These are phyloP conservation scores for Paedocypris micromegethes DNA, from an alignment of 2,797 vertebrate species.

Conservation along the genomic window DNA sequence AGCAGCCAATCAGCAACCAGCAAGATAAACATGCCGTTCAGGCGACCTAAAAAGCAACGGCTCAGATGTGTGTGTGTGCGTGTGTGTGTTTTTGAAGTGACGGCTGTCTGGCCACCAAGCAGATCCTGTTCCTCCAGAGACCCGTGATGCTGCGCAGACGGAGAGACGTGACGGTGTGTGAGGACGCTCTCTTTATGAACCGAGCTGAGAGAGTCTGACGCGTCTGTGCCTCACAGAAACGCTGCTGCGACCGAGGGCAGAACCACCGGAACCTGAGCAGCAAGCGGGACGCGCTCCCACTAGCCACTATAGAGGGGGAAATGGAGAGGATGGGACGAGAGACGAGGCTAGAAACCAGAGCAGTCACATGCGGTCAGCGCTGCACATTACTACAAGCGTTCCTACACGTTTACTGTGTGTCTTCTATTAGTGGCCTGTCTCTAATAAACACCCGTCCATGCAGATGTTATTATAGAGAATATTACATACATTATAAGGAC, in stretches of 20 bases:
- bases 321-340: slow-evolving; percentile 40
- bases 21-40: not conserved
- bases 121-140: slow-evolving; percentile 97
- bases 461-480: no score
- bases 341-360: no score
- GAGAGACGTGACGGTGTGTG: slow-evolving; percentile 88
- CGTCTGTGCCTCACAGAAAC: slow-evolving; percentile 63
- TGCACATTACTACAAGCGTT: no score
- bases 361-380: not conserved
- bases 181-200: slow-evolving; percentile 32
- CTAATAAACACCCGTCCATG: no score
- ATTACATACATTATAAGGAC: no score
- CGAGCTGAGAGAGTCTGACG: slow-evolving; percentile 49
- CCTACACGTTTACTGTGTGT: no score
- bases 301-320: slow-evolving; percentile 29
- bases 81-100: slow-evolving; percentile 72
- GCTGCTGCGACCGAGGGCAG: slow-evolving; percentile 67
- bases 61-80: slow-evolving; percentile 25
- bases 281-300: slow-evolving; percentile 48
- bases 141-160: slow-evolving; percentile 88
- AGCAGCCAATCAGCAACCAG: not conserved
- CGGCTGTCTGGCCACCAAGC: slow-evolving; percentile 91
- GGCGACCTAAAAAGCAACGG: not conserved
- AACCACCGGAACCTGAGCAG: slow-evolving; percentile 62
- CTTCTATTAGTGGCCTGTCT: no score